These are phyloP conservation scores for Vulpes ferrilata DNA, from an alignment of 2,113 vertebrate genomes.

Conservation along the genomic window DNA sequence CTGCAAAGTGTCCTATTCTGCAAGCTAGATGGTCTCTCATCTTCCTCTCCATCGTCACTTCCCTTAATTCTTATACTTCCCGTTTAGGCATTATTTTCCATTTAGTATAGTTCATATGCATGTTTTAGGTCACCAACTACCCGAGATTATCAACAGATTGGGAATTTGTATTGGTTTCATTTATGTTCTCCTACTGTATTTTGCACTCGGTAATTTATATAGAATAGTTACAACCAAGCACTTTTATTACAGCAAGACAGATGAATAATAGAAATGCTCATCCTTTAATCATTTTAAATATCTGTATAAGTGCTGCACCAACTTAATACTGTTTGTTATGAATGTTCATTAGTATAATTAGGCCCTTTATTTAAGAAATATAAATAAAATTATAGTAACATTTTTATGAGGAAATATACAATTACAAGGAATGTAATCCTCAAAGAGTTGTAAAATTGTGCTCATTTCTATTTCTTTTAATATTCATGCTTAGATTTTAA, in stretches of 20 bases:
- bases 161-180: background rate
- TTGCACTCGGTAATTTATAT: background rate
- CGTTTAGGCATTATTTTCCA: background rate
- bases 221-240: background rate
- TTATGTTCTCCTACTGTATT: background rate
- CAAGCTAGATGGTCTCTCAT: background rate
- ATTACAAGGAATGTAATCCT: background rate
- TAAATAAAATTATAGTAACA: constrained; percentile 15
- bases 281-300: background rate
- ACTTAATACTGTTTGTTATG: background rate
- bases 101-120: background rate
- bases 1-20: background rate
- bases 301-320: background rate
- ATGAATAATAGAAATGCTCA: background rate
- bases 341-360: background rate
- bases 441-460: constrained; percentile 15
- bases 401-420: constrained; percentile 12
- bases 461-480: constrained; percentile 42
- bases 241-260: background rate
- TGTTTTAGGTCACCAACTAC: background rate
- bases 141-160: background rate
- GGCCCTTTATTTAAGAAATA: constrained; percentile 34
- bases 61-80: background rate
- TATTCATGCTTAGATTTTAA: background rate
- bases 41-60: background rate